Evolutionary conservation across 2,888 invertebrate genomes (phyloP), one percentile per base, ranked within the genome.

Genomic region (Notodonta ziczac): DNA sequence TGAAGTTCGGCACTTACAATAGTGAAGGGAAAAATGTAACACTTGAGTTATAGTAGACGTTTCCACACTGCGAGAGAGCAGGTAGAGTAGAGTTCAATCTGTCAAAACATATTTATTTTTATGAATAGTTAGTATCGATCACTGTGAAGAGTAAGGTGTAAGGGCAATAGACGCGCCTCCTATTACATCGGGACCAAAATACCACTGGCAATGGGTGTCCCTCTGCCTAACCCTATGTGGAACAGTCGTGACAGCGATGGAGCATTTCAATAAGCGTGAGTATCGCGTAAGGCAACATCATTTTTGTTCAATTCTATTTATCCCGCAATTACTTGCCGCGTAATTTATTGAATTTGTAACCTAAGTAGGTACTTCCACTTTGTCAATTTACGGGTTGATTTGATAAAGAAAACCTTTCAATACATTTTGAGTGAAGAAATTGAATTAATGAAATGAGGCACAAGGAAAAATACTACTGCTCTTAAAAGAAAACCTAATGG

Each of bases 391-490:
- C 32, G 10, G 14, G 16, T 60, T 61, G 51, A 60, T 63, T 63
- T 51, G 46, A 60, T 58, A 58, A 60, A 48, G 48, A 52, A 56
- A 59, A 52, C 64, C 57, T 59, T 61, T 57, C 50, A 24, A 55
- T 52, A 52, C 32, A 12, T 32, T 32, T 16, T 52, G 52, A 32
- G 50, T 44, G 32, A 40, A 40, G 55, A 54, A 44, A 64, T 57
- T 61, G 35, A 64, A 64, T 57, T 61, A 61, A 64, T 60, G 57
- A 56, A 7, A 52, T 14, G 35, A 57, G 50, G 54, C 42, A 40
- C 35, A 55, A 50, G 44, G 13, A 39, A 50, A 60, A 44, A 51
- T 6, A 52, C 46, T 46, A 5, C 13, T 4, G 4, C 46, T 46
- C 42, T 42, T 9, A 42, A n/a, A 46, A n/a, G 46, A 3, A 35